Base-by-base conservation (phyloP, 2,888 invertebrate genomes). In the Steinernema carpocapsae region DNA sequence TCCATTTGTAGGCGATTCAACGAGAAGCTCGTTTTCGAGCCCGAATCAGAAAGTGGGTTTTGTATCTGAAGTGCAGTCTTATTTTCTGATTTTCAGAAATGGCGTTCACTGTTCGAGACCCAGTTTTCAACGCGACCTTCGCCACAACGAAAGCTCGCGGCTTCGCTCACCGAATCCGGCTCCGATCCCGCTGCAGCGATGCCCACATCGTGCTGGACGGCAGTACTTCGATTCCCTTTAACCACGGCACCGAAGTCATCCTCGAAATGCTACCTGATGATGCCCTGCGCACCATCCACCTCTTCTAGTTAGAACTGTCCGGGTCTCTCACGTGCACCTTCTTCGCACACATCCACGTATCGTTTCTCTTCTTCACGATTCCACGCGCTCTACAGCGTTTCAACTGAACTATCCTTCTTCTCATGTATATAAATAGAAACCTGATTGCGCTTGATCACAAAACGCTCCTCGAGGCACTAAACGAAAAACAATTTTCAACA, bases 171-270 rank as follows among this genome's bases (percentile, higher is more conserved):
- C 82, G 81, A 70, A 91, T 96, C 72, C 91, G 91, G 71, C 91
- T 97, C n/a, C 78, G 92, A 86, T 97, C 96, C 0, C 92, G 94
- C 77, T 97, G 97, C 89, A 92, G 92, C 85, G 94, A 95, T 88
- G 95, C 93, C 17, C 93, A 93, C 87, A 90, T 99, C 19, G 96
- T 97, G 0, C 92, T 99, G 26, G 99, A 99, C 88, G 97, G 99
- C 32, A 94, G 95, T 78, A 92, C 95, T 19, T 94, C 94, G 0
- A 94, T 94, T 87, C 92, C 92, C 0, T 99, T 97, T 89, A 97
- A 96, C 89, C 94, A 95, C 87, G 97, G 97, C 0, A 93, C 95
- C 0, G 91, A 92, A 79, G 96, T 94, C 0, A 88, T 92, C 10
- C 89, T 99, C 17, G 94, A 95, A 89, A 92, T 93, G 37, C 90